Percentiles rank a stretch among this genome's conserved stretches.
Evolutionary conservation across 2,797 vertebrate genomes (phyloP).

Genomic region (Parotocinclus haroldoi): DNA sequence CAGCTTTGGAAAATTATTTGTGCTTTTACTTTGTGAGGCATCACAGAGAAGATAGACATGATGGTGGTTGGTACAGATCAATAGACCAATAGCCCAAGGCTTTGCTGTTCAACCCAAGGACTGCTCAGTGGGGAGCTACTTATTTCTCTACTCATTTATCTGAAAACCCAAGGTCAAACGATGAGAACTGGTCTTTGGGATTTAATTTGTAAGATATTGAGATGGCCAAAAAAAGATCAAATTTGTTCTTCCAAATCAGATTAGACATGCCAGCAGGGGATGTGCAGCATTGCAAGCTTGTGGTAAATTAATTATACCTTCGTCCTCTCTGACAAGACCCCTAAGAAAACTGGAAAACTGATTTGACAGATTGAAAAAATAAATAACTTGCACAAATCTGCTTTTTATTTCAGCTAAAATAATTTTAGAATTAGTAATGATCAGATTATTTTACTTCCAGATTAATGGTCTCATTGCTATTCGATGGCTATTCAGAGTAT

Average conservation of each 20-base stretch:
- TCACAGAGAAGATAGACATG: constrained; percentile 47
- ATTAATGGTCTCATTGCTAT: background rate
- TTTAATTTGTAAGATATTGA: constrained; percentile 53
- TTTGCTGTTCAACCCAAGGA: constrained; percentile 50
- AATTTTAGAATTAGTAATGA: constrained; percentile 19
- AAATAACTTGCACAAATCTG: no score
- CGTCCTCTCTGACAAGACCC: constrained; percentile 51
- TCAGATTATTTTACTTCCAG: constrained; percentile 29
- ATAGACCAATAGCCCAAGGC: constrained; percentile 43
- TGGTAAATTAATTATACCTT: constrained; percentile 53
- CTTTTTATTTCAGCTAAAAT: constrained; percentile 30
- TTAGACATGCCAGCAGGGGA: constrained; percentile 51
- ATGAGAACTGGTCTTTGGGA: constrained; percentile 38
- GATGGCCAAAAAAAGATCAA: constrained; percentile 60
- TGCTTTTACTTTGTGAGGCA: constrained; percentile 18
- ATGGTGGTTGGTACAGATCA: constrained; percentile 47
- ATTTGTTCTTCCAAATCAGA: constrained; percentile 57
- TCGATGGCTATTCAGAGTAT: constrained; percentile 40
- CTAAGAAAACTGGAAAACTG: no score
- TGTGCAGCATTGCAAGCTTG: constrained; percentile 35
- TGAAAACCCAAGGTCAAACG: constrained; percentile 56
- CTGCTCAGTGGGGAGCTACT: constrained; percentile 30
- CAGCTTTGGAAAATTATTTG: constrained; percentile 26
- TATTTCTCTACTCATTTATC: constrained; percentile 46
- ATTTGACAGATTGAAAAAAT: no score